phyloP scores from a whole-genome alignment of 2,113 vertebrate species.

The Condylura cristata region DNA sequence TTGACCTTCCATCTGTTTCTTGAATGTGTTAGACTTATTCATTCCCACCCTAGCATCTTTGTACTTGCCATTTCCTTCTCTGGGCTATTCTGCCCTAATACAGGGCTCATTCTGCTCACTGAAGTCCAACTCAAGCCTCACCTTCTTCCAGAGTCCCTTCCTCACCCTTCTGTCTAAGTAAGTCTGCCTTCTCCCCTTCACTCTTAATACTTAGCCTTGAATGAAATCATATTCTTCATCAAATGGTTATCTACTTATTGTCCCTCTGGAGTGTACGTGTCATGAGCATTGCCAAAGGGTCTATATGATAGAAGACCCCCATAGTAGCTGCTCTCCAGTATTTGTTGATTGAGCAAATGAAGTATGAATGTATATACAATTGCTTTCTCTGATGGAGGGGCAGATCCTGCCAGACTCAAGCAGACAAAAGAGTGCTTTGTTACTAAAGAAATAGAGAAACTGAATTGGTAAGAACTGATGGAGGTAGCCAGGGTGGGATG shows the following conservation, averaged over 20 bases:
- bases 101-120: background rate
- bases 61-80: background rate
- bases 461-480: background rate
- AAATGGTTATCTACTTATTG: background rate
- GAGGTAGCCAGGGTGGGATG: background rate
- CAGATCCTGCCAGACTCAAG: constrained; percentile 18
- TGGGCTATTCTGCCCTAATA: background rate
- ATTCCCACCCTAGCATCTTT: background rate
- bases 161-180: background rate
- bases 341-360: constrained; percentile 31
- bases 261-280: constrained; percentile 18
- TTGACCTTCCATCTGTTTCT: background rate
- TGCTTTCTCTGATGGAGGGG: constrained; percentile 3
- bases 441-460: constrained; percentile 39
- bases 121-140: background rate
- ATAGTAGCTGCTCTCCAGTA: constrained; percentile 1
- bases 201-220: background rate
- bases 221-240: background rate
- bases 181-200: background rate
- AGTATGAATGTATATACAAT: constrained; percentile 22
- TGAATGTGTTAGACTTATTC: background rate
- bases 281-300: background rate
- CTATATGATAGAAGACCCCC: too few species aligned
- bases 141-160: background rate
- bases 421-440: constrained; percentile 29